Evolutionary conservation across 2,888 invertebrate genomes (phyloP), one percentile per base, ranked within the genome.

Genomic region (Laothoe populi): DNA sequence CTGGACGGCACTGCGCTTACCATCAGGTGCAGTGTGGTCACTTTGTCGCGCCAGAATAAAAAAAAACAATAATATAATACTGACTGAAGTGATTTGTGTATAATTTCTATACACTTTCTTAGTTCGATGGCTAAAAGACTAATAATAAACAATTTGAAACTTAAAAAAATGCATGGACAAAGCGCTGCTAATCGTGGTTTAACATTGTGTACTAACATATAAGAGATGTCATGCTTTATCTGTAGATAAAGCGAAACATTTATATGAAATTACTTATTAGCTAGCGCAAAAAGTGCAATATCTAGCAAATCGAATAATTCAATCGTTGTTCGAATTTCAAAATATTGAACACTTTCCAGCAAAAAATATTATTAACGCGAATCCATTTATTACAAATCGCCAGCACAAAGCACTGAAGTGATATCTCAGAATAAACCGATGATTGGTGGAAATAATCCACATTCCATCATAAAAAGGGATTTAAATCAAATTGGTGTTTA

Each of bases 371-470:
- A 53, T 53, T 53, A 53, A 31, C 19, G 53, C 31, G 19, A 8
- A 53, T 16, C 31, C 1, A 10, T 19, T 31, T 49, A 49, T 53
- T 19, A 35, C 53, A 53, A 53, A 19, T 31, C 10, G 10, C 53
- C n/a, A 35, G 19, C 53, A 35, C 35, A 35, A 53, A 35, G 53
- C 53, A 35, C 53, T 53, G 53, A 53, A 53, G 11, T 31, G 35
- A 19, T 53, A 53, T 16, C 11, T 7, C 31, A 16, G 16, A 16
- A 10, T 26, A 49, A 16, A 4, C 10, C 16, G 8, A 8, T 53
- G 31, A 53, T 53, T 53, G 35, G 35, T 19, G 4, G 1, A 13
- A 16, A 31, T 16, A 11, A 19, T 7, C 5, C n/a, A 49, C 26
- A 16, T 31, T 49, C 53, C 53, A 53, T 31, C 35, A 31, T 16